Evolutionary conservation across 2,797 vertebrate species (phyloP).

Genomic region (Pangasius macronema): DNA sequence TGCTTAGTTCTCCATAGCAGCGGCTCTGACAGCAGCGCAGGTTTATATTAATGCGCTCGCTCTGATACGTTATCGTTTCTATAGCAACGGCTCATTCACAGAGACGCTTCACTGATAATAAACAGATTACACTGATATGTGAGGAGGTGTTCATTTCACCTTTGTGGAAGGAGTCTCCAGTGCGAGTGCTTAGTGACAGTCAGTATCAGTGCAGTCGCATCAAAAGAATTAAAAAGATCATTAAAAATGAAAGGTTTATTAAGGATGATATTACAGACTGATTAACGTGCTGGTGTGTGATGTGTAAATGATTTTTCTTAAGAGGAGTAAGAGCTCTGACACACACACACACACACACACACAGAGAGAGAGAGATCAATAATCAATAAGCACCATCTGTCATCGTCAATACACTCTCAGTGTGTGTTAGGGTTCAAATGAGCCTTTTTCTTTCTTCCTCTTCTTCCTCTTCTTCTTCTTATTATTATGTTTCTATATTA

Average conservation of each 20-base stretch:
- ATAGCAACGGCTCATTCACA: too few species aligned
- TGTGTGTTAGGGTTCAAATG: not conserved
- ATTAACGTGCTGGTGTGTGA: not conserved
- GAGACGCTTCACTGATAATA: too few species aligned
- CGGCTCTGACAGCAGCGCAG: too few species aligned
- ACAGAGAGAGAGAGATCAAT: constrained; percentile 5
- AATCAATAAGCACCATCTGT: constrained; percentile 30
- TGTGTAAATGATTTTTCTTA: not conserved
- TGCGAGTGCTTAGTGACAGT: not conserved
- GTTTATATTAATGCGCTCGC: too few species aligned
- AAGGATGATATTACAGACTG: not conserved
- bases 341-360: constrained; percentile 35
- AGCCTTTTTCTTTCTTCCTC: too few species aligned
- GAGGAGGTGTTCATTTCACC: not conserved
- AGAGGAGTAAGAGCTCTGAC: not conserved
- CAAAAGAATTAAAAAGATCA: not conserved
- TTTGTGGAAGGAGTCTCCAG: not conserved
- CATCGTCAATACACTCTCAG: not conserved
- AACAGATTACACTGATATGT: not conserved
- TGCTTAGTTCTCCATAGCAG: too few species aligned
- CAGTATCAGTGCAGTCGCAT: not conserved
- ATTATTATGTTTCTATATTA: not conserved
- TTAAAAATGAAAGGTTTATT: not conserved
- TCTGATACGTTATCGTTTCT: too few species aligned
- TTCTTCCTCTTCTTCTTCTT: not conserved